Conservation (phyloP, 2,113 vertebrate species). For the Artemisiospiza belli region DNA sequence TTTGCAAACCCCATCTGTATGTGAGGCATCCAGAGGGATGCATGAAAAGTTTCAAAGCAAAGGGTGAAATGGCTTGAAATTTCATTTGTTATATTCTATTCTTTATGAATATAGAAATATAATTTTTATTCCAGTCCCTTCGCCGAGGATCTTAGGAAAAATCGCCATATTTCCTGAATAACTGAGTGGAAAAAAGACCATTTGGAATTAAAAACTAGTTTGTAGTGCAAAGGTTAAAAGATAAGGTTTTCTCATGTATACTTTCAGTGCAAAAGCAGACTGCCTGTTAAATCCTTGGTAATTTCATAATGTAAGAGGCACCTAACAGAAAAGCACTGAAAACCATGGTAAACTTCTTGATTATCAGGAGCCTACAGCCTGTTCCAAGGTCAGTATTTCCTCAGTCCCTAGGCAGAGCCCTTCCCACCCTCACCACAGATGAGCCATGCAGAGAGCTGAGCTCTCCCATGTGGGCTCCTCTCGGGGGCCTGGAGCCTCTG, state of each 20-base stretch:
- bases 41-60: background rate
- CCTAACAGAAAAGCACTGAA: background rate
- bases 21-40: background rate
- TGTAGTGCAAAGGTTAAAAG: background rate
- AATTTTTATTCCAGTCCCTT: background rate
- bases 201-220: background rate
- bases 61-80: background rate
- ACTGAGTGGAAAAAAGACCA: background rate
- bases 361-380: background rate
- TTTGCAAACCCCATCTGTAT: background rate
- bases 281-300: background rate
- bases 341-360: background rate
- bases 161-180: background rate
- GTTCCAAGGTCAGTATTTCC: background rate
- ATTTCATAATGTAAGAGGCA: background rate
- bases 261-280: background rate
- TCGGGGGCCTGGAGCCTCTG: rapidly evolving
- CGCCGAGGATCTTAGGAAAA: background rate
- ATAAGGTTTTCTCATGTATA: background rate
- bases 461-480: background rate
- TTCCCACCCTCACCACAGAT: rapidly evolving
- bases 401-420: background rate
- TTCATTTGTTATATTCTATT: background rate
- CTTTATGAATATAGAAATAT: background rate
- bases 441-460: background rate